Conservation (phyloP, 2,888 invertebrate species). For the Chrysina gloriosa region DNA sequence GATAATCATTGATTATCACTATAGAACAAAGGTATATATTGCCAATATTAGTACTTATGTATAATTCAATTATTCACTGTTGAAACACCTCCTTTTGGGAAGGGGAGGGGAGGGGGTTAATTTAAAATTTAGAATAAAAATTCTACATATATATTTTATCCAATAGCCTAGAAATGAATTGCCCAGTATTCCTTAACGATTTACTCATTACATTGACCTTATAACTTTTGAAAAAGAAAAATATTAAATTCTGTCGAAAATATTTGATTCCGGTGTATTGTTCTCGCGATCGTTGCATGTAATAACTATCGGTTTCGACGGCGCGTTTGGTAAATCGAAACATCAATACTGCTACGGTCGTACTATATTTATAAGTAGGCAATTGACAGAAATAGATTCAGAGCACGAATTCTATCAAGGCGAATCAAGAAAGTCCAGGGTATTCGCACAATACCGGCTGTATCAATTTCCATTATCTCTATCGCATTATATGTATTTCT, state of each 20-base stretch:
- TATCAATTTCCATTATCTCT: slow-evolving; percentile 46
- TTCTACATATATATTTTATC: too few relatives aligned
- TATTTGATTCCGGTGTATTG: not conserved
- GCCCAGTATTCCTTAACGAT: too few relatives aligned
- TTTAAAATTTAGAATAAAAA: too few relatives aligned
- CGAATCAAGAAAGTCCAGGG: slow-evolving; percentile 47
- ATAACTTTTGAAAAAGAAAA: not conserved
- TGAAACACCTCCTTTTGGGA: too few relatives aligned
- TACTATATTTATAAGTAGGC: slow-evolving; percentile 42
- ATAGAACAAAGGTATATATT: too few relatives aligned
- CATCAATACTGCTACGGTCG: slow-evolving; percentile 19
- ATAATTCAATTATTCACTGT: too few relatives aligned
- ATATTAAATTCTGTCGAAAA: not conserved
- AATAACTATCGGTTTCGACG: slow-evolving; percentile 18
- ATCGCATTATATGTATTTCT: slow-evolving; percentile 34
- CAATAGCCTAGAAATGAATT: too few relatives aligned
- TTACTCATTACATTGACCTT: not conserved
- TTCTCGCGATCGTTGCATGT: slow-evolving; percentile 1
- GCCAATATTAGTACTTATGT: too few relatives aligned
- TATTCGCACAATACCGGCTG: slow-evolving; percentile 48
- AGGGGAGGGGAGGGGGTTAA: too few relatives aligned
- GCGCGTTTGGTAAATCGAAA: slow-evolving; percentile 28
- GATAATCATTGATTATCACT: too few relatives aligned
- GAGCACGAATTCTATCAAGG: slow-evolving; percentile 51
- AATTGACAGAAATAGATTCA: slow-evolving; percentile 43